Base-by-base conservation (phyloP, 2,113 vertebrate species). In the Panthera leo region DNA sequence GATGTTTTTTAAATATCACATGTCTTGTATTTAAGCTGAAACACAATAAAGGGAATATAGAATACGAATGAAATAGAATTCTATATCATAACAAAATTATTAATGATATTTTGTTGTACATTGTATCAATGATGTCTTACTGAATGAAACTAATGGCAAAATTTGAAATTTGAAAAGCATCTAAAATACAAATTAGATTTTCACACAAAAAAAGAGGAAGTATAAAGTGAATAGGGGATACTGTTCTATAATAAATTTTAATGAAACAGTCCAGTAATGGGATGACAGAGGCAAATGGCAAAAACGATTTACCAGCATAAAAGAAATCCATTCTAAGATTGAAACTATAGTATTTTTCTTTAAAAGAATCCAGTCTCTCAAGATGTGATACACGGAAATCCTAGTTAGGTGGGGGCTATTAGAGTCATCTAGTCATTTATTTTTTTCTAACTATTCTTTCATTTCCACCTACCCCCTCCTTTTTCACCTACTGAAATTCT, bases 241-340 rank as follows among this genome's bases (percentile, higher is more conserved):
- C 4, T 63, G 58, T 87, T 80, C 82, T n/a, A 63, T 48, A 85
- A 82, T 63, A 92, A 86, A 87, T 75, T 80, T 95, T 92, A 80
- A 71, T 45, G 73, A 65, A 94, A 85, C 10, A 93, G 34, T 63
- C 9, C 19, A 8, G 71, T 85, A 85, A 73, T 94, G 21, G 48
- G 63, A n/a, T 70, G 4, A 92, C 7, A 95, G 39, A 63, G n/a
- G n/a, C 55, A 88, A 91, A 87, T 1, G 27, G 13, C 36, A 80
- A 39, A 94, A 92, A 42, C 4, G 2, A 90, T 15, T 86, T 78
- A 48, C 36, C 27, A 48, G 15, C 15, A 73, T 42, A 39, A 10
- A 63, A 48, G 12, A 63, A 91, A 65, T 61, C 2, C 14, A 75
- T 10, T 16, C 23, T 53, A 55, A 55, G 51, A 45, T 21, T 36